Conservation (phyloP, 2,113 vertebrate genomes). For the Patagioenas fasciata region DNA sequence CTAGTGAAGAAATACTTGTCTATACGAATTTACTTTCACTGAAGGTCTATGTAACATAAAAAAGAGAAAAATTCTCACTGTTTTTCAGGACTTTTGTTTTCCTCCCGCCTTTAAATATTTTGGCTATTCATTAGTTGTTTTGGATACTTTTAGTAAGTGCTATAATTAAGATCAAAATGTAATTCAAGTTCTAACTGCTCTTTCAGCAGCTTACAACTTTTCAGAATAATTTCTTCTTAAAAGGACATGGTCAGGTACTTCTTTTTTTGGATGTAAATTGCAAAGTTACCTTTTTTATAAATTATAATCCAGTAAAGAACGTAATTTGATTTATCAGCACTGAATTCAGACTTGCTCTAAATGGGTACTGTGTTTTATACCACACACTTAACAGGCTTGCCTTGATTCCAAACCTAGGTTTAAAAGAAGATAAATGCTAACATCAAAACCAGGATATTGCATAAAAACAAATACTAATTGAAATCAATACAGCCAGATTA, state of each 20-base stretch:
- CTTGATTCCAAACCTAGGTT: not conserved
- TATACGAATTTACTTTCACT: not conserved
- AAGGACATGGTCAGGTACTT: not conserved
- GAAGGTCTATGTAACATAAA: not conserved
- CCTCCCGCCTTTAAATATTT: not conserved
- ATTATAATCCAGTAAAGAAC: not conserved
- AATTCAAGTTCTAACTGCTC: not conserved
- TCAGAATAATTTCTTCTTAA: not conserved
- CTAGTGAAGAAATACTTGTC: not conserved
- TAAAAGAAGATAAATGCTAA: not conserved
- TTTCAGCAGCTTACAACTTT: not conserved
- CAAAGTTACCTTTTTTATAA: not conserved
- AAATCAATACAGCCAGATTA: not conserved
- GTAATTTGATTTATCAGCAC: not conserved
- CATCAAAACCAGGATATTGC: not conserved
- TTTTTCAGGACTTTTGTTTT: not conserved
- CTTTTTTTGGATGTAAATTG: not conserved
- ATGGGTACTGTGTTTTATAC: not conserved
- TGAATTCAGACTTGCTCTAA: not conserved
- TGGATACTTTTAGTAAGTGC: not conserved
- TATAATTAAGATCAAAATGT: not conserved
- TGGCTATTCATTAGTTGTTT: not conserved
- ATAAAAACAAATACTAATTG: conserved; percentile 6
- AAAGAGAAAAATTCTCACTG: not conserved
- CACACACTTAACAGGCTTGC: not conserved